A percentile compares a stretch with the other conserved stretches of the same genome.
These are phyloP conservation scores for Caracal caracal DNA, from an alignment of 2,113 vertebrate genomes.

Conservation along the genomic window DNA sequence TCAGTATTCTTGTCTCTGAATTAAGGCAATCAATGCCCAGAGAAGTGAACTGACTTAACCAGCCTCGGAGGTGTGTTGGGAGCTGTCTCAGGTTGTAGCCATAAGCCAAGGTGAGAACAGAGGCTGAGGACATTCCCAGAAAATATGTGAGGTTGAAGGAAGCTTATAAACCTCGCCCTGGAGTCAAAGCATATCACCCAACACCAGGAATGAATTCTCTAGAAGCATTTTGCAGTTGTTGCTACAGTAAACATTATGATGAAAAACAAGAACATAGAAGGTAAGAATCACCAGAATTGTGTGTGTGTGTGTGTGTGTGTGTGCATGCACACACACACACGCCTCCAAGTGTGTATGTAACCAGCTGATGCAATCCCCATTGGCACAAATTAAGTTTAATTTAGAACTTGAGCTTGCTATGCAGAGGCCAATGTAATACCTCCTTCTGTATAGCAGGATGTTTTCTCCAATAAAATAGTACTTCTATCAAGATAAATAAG, in stretches of 20 bases:
- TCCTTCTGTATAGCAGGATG: not conserved
- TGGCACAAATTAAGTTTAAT: conserved; percentile 77
- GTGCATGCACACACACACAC: not conserved
- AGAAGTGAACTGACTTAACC: not conserved
- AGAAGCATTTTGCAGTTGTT: conserved; percentile 35
- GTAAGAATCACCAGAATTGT: conserved; percentile 44
- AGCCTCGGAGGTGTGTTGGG: not conserved
- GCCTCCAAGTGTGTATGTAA: not conserved
- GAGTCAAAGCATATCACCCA: not conserved
- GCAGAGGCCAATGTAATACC: not conserved
- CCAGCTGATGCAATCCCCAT: conserved; percentile 80
- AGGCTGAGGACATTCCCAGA: not conserved
- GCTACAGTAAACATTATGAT: conserved; percentile 72
- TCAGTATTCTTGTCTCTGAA: conserved; percentile 30
- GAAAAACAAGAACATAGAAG: conserved; percentile 71
- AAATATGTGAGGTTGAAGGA: not conserved
- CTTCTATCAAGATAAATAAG: not conserved
- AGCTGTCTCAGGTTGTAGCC: not conserved
- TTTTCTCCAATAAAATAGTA: conserved; percentile 40
- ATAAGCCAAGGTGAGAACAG: not conserved
- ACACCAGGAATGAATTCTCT: not conserved
- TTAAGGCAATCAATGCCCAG: not conserved
- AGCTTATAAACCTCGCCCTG: not conserved
- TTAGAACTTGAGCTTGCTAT: conserved; percentile 55
- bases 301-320: not conserved